Percentiles rank a stretch among this genome's conserved stretches.
Conservation (phyloP, 1,140 invertebrate genomes). For the Achroia grisella region DNA sequence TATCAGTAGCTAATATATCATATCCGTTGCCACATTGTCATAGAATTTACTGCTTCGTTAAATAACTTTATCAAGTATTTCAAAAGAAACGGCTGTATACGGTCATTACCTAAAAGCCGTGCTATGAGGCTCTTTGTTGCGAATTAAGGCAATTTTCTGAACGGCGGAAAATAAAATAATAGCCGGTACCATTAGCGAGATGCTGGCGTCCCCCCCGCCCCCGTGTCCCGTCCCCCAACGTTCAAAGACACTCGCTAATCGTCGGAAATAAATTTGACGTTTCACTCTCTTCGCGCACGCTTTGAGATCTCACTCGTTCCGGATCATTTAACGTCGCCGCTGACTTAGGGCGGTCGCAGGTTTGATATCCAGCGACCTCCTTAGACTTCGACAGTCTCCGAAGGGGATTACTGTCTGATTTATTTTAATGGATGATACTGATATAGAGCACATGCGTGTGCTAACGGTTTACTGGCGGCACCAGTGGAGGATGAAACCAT, state of each 20-base stretch:
- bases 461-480: no score
- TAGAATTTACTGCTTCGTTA: no score
- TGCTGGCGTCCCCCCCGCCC: background rate
- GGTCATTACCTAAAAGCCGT: constrained; percentile 9
- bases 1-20: no score
- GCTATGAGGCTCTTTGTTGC: constrained; percentile 35
- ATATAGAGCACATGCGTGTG: no score
- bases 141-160: constrained; percentile 65
- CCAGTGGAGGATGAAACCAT: no score
- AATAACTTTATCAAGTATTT: no score
- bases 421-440: no score
- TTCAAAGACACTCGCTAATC: constrained; percentile 44
- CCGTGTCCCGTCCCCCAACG: constrained; percentile 10
- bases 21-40: no score
- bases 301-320: constrained; percentile 36
- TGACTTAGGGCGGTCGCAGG: background rate
- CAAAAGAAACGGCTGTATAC: constrained; percentile 2
- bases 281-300: constrained; percentile 37
- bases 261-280: constrained; percentile 64
- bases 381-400: no score
- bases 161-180: constrained; percentile 66
- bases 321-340: constrained; percentile 37
- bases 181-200: constrained; percentile 48
- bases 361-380: no score
- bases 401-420: no score